phyloP scores from a whole-genome alignment of 2,888 invertebrate species.

The Cheilosia variabilis region DNA sequence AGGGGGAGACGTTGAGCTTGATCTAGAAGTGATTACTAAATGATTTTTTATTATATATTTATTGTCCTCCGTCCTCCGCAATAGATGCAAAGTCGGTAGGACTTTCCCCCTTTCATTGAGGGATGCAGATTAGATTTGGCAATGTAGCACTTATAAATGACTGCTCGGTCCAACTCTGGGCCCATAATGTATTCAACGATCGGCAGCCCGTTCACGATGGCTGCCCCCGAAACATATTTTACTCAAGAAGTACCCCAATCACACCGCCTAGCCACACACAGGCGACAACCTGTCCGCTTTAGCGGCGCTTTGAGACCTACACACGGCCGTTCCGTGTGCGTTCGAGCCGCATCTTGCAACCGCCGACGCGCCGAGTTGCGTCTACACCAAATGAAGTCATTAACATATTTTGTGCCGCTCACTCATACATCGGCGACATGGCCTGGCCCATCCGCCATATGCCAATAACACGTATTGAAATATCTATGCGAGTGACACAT shows the following conservation, averaged over 20 bases:
- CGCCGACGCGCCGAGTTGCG: conserved; percentile 14
- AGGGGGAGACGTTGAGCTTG: not conserved
- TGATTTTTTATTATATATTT: no score
- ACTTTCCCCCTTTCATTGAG: no score
- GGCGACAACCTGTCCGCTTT: conserved; percentile 54
- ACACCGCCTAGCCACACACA: conserved; percentile 39
- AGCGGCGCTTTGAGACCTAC: conserved; percentile 57
- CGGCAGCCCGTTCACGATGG: not conserved
- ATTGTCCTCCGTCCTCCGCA: fast-evolving
- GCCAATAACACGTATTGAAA: conserved; percentile 65
- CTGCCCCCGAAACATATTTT: conserved; percentile 6
- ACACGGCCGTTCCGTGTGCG: not conserved
- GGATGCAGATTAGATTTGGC: no score
- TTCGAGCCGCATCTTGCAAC: not conserved
- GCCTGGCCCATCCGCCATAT: conserved; percentile 13
- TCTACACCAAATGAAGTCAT: conserved; percentile 70
- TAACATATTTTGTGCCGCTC: conserved; percentile 64
- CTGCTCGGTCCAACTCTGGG: no score
- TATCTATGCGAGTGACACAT: conserved; percentile 70
- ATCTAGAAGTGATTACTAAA: not conserved
- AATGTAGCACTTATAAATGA: no score
- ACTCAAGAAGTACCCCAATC: conserved; percentile 39
- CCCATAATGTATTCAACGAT: no score
- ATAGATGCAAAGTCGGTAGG: no score
- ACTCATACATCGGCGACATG: conserved; percentile 8